Conservation (phyloP, 2,888 invertebrate species). For the Cyclophora punctaria region DNA sequence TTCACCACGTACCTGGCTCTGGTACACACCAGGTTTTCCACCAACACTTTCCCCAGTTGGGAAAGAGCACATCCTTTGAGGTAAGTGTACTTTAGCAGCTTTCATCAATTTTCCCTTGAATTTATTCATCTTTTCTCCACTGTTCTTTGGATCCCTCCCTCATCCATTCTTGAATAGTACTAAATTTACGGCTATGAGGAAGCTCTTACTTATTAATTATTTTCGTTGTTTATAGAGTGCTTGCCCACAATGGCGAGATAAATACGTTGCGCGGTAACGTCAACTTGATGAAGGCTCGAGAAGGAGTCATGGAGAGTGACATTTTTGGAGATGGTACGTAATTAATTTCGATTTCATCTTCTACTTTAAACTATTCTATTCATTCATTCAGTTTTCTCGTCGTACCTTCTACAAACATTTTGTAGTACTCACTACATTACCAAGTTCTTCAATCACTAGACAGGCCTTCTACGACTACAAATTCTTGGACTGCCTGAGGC, state of each 20-base stretch:
- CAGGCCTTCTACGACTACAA: no score
- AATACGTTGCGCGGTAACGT: constrained; percentile 99
- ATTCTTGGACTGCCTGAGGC: no score
- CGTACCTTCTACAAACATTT: no score
- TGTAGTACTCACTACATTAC: no score
- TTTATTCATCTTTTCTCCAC: no score
- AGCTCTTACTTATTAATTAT: no score
- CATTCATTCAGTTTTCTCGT: no score
- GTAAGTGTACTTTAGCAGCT: constrained; percentile 51
- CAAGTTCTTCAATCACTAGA: no score
- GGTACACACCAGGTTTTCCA: constrained; percentile 98
- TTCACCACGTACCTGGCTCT: constrained; percentile 96
- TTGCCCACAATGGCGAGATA: constrained; percentile 99
- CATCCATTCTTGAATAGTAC: no score
- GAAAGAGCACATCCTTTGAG: constrained; percentile 98
- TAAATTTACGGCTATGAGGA: no score
- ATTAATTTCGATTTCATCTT: not conserved
- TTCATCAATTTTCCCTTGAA: no score
- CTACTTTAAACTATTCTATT: not conserved
- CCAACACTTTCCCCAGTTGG: constrained; percentile 99
- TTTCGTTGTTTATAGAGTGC: constrained; percentile 71
- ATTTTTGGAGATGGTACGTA: constrained; percentile 81
- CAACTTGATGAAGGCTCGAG: constrained; percentile 98
- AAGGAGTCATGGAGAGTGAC: constrained; percentile 95
- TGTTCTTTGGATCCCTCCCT: no score